These are phyloP conservation scores for Neogobius melanostomus DNA, from an alignment of 2,113 vertebrate species.

Conservation along the genomic window DNA sequence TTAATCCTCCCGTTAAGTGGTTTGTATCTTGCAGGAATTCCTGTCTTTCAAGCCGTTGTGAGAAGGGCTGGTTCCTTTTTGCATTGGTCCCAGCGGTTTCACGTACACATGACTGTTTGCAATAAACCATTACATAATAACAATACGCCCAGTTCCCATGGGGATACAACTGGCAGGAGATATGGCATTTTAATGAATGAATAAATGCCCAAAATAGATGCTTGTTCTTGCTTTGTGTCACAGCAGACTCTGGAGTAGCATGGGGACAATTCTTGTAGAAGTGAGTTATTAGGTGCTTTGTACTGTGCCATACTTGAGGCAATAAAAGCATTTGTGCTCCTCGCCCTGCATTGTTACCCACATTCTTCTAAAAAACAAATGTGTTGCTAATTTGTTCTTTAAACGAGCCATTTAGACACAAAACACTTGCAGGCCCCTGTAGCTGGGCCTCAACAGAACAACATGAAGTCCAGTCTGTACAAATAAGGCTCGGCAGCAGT, in stretches of 20 bases:
- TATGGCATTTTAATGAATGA: not conserved
- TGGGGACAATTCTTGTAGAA: not conserved
- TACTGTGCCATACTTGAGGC: not conserved
- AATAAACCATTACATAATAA: conserved; percentile 4
- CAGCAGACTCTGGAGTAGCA: not conserved
- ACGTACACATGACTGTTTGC: conserved; percentile 2
- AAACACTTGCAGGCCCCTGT: not conserved
- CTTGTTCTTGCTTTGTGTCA: conserved; percentile 1
- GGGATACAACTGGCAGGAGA: conserved; percentile 4
- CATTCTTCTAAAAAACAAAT: not conserved
- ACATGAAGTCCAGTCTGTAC: not conserved
- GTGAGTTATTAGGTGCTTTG: conserved; percentile 1
- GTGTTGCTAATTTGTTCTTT: not conserved
- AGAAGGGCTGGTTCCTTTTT: conserved; percentile 40
- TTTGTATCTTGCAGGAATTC: conserved; percentile 71
- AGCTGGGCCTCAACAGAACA: not conserved
- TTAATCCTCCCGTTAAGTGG: conserved; percentile 65
- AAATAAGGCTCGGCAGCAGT: conserved; percentile 1
- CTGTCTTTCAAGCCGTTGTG: conserved; percentile 66
- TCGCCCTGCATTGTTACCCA: not conserved
- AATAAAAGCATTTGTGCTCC: not conserved
- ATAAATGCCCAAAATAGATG: not conserved
- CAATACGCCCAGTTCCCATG: not conserved
- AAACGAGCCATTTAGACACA: conserved; percentile 2
- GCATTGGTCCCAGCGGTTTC: conserved; percentile 6